Evolutionary conservation across 2,797 vertebrate genomes (phyloP).

Genomic region (Hippopotamyrus pictus): DNA sequence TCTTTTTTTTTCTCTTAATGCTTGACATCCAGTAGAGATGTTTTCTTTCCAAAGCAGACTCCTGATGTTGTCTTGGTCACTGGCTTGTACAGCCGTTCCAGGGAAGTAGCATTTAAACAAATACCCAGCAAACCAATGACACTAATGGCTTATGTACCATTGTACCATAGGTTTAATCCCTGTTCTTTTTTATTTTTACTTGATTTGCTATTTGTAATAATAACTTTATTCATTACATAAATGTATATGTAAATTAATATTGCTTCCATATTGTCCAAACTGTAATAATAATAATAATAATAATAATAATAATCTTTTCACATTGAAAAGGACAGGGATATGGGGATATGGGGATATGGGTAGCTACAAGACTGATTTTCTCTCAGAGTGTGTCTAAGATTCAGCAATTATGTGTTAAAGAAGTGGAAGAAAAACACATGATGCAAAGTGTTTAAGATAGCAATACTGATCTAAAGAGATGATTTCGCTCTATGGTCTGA

Average conservation of each 20-base stretch:
- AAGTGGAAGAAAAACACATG: neutral
- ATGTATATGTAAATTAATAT: neutral
- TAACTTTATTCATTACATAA: neutral
- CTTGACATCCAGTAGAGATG: neutral
- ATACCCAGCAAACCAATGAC: neutral
- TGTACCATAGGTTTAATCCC: neutral
- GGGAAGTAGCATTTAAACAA: neutral
- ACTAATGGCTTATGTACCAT: neutral
- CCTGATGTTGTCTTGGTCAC: neutral
- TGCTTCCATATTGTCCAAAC: neutral
- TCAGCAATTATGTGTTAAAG: neutral
- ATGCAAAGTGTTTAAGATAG: neutral
- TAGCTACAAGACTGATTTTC: neutral
- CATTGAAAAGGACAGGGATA: neutral
- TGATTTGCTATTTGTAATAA: neutral
- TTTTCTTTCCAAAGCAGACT: neutral
- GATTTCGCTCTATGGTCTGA: neutral
- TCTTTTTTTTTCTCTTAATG: neutral
- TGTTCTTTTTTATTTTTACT: neutral
- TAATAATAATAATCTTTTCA: neutral
- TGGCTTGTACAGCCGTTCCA: neutral
- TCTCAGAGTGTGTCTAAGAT: neutral
- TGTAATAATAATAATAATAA: neutral
- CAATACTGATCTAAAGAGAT: neutral
- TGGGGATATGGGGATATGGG: neutral